Evolutionary conservation across 2,113 vertebrate genomes (phyloP).

Genomic region (Dromiciops gliroides): DNA sequence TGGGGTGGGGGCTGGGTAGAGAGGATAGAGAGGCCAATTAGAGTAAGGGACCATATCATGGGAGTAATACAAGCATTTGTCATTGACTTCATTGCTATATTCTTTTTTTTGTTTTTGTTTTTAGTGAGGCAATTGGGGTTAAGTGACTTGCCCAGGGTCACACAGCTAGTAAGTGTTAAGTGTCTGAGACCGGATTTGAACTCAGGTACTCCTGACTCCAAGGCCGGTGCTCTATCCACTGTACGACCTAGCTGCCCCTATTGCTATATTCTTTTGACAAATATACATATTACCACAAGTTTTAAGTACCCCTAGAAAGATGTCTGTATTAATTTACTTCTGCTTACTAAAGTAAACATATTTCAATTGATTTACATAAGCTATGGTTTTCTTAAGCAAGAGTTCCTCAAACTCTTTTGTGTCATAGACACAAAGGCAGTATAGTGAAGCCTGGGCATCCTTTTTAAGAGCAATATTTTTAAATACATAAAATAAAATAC

Average conservation of each 20-base stretch:
- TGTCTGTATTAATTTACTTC: constrained; percentile 25
- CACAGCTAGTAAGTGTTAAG: too few relatives aligned
- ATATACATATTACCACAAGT: background rate
- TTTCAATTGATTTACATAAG: constrained; percentile 10
- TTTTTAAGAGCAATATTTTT: background rate
- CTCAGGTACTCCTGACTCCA: too few relatives aligned
- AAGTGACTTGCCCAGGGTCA: too few relatives aligned
- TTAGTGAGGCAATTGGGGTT: too few relatives aligned
- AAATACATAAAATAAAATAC: background rate
- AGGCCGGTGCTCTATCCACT: too few relatives aligned
- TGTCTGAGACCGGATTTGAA: too few relatives aligned
- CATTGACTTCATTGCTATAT: constrained; percentile 7
- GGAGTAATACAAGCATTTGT: background rate
- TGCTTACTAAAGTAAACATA: constrained; percentile 29
- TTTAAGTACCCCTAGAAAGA: background rate
- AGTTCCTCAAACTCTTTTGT: background rate
- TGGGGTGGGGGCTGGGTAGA: too few relatives aligned
- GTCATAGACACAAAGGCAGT: background rate
- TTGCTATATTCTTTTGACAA: background rate
- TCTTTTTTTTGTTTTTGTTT: too few relatives aligned
- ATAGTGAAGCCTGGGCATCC: background rate
- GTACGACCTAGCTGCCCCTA: too few relatives aligned
- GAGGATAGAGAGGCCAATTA: background rate
- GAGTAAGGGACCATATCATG: constrained; percentile 32
- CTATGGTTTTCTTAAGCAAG: constrained; percentile 17